Conservation (phyloP, 2,888 invertebrate genomes). For the Odontocolon sp. region DNA sequence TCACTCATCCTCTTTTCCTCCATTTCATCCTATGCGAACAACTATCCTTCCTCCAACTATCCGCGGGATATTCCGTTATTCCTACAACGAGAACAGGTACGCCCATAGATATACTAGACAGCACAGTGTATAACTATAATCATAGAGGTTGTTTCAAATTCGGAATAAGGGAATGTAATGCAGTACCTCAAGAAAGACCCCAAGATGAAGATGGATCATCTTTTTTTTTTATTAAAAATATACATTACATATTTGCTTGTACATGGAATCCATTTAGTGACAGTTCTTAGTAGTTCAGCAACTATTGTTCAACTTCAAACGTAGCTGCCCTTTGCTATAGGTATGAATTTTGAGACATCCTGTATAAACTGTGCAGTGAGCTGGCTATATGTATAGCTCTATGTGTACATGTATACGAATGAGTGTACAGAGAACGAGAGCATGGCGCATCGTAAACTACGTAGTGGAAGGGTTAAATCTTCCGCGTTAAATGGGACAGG, state of each 20-base stretch:
- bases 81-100: slow-evolving; percentile 21
- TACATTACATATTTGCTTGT: no score
- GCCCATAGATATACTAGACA: background rate
- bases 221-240: no score
- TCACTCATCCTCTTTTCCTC: background rate
- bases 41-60: slow-evolving; percentile 4
- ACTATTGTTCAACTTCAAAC: no score
- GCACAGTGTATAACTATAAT: background rate
- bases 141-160: no score
- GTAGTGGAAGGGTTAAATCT: slow-evolving; percentile 75
- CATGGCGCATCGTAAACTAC: slow-evolving; percentile 70
- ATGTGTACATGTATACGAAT: background rate
- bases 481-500: slow-evolving; percentile 73
- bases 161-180: no score
- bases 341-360: background rate
- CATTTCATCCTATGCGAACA: background rate
- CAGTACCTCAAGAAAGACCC: no score
- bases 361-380: background rate
- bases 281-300: no score
- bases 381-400: no score
- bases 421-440: slow-evolving; percentile 11
- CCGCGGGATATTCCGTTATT: slow-evolving; percentile 14
- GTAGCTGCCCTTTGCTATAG: no score
- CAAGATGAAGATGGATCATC: no score
- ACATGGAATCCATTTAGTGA: no score